These are phyloP conservation scores for Etheostoma cragini DNA, from an alignment of 2,113 vertebrate genomes.

Conservation along the genomic window DNA sequence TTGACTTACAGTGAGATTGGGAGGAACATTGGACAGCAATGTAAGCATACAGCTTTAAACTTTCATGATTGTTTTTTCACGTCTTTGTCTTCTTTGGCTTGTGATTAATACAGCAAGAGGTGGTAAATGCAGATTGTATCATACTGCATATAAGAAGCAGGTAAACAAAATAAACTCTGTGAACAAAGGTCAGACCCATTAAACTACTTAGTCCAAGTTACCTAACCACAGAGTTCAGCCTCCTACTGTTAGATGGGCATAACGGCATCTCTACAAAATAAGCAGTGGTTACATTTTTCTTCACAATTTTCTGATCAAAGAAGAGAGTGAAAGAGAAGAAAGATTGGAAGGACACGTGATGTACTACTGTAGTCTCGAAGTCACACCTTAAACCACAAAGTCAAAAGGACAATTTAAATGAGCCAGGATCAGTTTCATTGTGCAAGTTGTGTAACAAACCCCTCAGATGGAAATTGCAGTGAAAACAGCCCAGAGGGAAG, in stretches of 20 bases:
- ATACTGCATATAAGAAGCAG: slow-evolving; percentile 41
- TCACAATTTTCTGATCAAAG: slow-evolving; percentile 6
- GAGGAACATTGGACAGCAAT: slow-evolving; percentile 34
- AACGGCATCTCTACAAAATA: slow-evolving; percentile 43
- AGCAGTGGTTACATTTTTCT: slow-evolving; percentile 4
- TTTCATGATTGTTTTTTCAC: slow-evolving; percentile 41
- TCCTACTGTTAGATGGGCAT: slow-evolving; percentile 27
- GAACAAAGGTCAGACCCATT: slow-evolving; percentile 49
- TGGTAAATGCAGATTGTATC: slow-evolving; percentile 42
- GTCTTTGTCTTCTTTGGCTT: slow-evolving; percentile 30
- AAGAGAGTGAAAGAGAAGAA: background rate
- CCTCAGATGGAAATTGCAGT: slow-evolving; percentile 44
- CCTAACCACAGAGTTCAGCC: slow-evolving; percentile 20
- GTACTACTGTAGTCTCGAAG: background rate
- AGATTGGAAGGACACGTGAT: slow-evolving; percentile 5
- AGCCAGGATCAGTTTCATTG: slow-evolving; percentile 44
- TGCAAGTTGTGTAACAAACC: slow-evolving; percentile 41
- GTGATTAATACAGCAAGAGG: slow-evolving; percentile 42
- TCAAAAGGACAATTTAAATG: slow-evolving; percentile 29
- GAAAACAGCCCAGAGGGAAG: slow-evolving; percentile 46
- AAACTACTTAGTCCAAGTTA: slow-evolving; percentile 41
- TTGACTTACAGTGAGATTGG: background rate
- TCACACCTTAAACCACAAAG: slow-evolving; percentile 30
- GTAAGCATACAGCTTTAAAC: slow-evolving; percentile 14
- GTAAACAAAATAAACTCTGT: slow-evolving; percentile 55